Evolutionary conservation across 2,888 invertebrate genomes (phyloP), one percentile per base, ranked within the genome.

Genomic region (Sclerodermus sp.): DNA sequence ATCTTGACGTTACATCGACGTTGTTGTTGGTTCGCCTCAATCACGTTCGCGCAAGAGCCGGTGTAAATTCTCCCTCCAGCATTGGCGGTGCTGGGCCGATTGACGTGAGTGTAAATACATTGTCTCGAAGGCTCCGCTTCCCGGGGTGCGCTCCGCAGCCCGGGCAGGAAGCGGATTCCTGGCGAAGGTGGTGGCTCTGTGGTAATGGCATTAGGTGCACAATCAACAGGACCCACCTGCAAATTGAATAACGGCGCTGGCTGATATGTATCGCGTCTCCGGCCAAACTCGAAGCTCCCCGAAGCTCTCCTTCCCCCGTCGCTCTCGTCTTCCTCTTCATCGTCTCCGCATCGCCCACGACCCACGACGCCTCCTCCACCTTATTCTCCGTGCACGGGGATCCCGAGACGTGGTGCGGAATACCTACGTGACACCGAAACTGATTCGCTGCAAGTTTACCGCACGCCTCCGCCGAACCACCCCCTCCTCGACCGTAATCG

Each of bases 141-240:
- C 23, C 8, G 38, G 15, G 38, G n/a, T n/a, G n/a, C n/a, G 6
- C 10, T 14, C 10, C 14, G 15, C 38, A 4, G 6, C 16, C 23
- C 8, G 38, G 15, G 38, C n/a, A n/a, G n/a, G 12, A 6, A 23
- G 23, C 37, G 18, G 18, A 42, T 34, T 34, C 42, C 40, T 46
- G 43, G 43, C 53, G 50, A 58, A 57, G 58, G 50, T 55, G 57
- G 46, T 49, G 51, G 34, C 12, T 23, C 49, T 41, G 47, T 40
- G 53, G 54, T 73, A 73, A 73, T 67, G 63, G 60, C 62, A 71
- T 73, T 73, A 73, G 70, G 68, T 66, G 67, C 66, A 69, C 71
- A 73, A 72, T 71, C 73, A 71, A 72, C 67, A 68, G 63, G 65
- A 66, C 67, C 69, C 58, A 62, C 60, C 62, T 62, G 65, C 64